Conservation (phyloP, 2,113 vertebrate species). For the Chauna torquata region DNA sequence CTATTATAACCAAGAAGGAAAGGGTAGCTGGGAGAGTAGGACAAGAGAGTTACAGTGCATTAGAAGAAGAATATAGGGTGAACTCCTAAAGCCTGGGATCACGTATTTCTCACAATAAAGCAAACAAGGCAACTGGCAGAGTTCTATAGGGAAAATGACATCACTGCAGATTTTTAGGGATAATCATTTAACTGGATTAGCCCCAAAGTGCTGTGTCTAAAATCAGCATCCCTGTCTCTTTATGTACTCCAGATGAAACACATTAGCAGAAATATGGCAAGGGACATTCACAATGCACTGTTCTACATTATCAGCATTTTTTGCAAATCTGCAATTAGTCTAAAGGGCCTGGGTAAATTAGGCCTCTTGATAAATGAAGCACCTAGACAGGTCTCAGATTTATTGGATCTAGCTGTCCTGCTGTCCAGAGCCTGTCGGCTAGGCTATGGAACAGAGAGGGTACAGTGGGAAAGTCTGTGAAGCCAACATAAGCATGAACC, state of each 20-base stretch:
- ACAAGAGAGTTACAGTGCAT: background rate
- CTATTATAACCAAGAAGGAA: background rate
- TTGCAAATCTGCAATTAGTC: conserved; percentile 99
- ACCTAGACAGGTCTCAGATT: conserved; percentile 92
- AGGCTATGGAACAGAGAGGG: conserved; percentile 52
- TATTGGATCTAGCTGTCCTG: conserved; percentile 83
- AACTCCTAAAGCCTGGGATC: conserved; percentile 53
- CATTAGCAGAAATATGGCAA: conserved; percentile 97
- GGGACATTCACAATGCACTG: conserved; percentile 88
- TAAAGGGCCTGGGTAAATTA: conserved; percentile 99
- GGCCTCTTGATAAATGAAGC: conserved; percentile 98
- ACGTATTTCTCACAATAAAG: conserved; percentile 77
- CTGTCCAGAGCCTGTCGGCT: conserved; percentile 77
- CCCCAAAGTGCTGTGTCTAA: conserved; percentile 90
- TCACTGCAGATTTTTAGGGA: conserved; percentile 88
- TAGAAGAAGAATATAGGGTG: conserved; percentile 28
- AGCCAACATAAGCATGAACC: conserved; percentile 30
- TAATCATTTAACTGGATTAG: conserved; percentile 91
- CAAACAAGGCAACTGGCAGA: conserved; percentile 82
- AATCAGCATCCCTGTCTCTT: conserved; percentile 88
- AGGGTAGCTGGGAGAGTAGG: background rate
- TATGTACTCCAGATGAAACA: conserved; percentile 96
- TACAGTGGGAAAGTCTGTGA: conserved; percentile 44
- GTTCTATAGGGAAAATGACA: conserved; percentile 86
- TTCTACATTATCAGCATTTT: conserved; percentile 99